Percentiles rank a stretch among this genome's conserved stretches.
Evolutionary conservation across 1,140 invertebrate genomes (phyloP).

Genomic region (Drosophila micromelanica): DNA sequence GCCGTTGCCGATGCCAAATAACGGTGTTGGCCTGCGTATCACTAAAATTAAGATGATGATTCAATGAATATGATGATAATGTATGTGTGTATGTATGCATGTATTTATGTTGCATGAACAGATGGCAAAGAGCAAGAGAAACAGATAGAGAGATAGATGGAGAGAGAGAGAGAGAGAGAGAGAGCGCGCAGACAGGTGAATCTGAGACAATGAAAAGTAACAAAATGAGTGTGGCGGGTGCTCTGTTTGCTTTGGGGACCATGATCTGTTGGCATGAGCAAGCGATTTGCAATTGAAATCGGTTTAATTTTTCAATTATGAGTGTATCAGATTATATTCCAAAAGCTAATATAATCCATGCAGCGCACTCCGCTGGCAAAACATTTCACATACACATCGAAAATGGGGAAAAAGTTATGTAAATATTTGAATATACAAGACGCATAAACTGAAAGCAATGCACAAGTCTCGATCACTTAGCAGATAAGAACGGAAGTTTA

Average conservation of each 20-base stretch:
- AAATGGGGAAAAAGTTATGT: slow-evolving; percentile 44
- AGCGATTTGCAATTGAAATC: slow-evolving; percentile 34
- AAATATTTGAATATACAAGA: slow-evolving; percentile 47
- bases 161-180: slow-evolving; percentile 11
- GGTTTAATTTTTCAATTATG: slow-evolving; percentile 31
- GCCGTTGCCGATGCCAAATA: slow-evolving; percentile 71
- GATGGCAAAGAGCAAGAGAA: neutral
- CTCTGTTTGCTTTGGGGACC: slow-evolving; percentile 30
- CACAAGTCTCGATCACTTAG: slow-evolving; percentile 46
- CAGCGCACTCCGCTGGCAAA: slow-evolving; percentile 73
- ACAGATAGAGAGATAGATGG: slow-evolving; percentile 1
- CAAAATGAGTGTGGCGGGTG: slow-evolving; percentile 4
- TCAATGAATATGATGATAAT: slow-evolving; percentile 79
- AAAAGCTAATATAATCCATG: slow-evolving; percentile 76
- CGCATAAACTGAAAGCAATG: slow-evolving; percentile 36
- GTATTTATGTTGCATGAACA: neutral
- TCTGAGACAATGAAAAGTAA: slow-evolving; percentile 18
- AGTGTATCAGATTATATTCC: slow-evolving; percentile 64
- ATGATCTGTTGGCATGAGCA: slow-evolving; percentile 27
- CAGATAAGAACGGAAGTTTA: slow-evolving; percentile 4
- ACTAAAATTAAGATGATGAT: slow-evolving; percentile 84
- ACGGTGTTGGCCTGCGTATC: slow-evolving; percentile 81
- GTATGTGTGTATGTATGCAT: slow-evolving; percentile 40
- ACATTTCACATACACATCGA: slow-evolving; percentile 74
- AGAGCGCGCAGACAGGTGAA: slow-evolving; percentile 5